Conservation (phyloP, 1,140 invertebrate species). For the Goniozus legneri region DNA sequence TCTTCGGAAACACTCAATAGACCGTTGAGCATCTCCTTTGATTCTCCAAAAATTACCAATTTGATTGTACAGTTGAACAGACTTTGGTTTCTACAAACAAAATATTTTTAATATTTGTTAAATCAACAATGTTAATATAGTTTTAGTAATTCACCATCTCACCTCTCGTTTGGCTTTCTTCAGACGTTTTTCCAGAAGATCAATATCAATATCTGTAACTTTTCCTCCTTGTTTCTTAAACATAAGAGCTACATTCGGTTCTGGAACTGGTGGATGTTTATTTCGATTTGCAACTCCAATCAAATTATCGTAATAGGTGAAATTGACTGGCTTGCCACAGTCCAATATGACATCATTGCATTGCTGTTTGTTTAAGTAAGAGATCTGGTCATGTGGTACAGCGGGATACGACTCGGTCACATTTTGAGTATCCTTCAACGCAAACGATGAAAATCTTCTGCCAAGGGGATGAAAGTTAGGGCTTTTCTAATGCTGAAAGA, state of each 20-base stretch:
- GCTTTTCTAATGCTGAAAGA: constrained; percentile 49
- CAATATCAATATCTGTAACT: constrained; percentile 72
- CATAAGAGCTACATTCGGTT: constrained; percentile 71
- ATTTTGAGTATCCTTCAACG: constrained; percentile 42
- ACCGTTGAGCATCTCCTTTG: constrained; percentile 77
- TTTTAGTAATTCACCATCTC: constrained; percentile 8
- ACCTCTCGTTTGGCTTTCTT: constrained; percentile 78
- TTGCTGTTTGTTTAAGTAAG: constrained; percentile 37
- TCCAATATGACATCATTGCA: constrained; percentile 69
- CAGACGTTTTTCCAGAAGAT: constrained; percentile 70
- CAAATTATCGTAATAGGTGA: constrained; percentile 84
- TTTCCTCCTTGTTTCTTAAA: constrained; percentile 71
- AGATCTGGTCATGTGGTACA: constrained; percentile 32
- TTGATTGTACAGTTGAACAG: constrained; percentile 81
- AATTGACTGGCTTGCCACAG: constrained; percentile 84
- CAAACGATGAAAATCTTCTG: constrained; percentile 48
- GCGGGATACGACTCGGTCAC: constrained; percentile 33
- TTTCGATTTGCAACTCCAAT: constrained; percentile 75
- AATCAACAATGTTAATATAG: background rate
- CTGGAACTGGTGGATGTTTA: constrained; percentile 64
- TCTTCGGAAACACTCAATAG: constrained; percentile 84
- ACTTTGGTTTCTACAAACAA: constrained; percentile 72
- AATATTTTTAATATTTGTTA: constrained; percentile 3
- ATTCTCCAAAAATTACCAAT: constrained; percentile 87
- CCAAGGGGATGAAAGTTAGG: constrained; percentile 47